A percentile compares a stretch with the other conserved stretches of the same genome.
Evolutionary conservation across 2,797 vertebrate genomes (phyloP).

Genomic region (Spinibarbus caldwelli): DNA sequence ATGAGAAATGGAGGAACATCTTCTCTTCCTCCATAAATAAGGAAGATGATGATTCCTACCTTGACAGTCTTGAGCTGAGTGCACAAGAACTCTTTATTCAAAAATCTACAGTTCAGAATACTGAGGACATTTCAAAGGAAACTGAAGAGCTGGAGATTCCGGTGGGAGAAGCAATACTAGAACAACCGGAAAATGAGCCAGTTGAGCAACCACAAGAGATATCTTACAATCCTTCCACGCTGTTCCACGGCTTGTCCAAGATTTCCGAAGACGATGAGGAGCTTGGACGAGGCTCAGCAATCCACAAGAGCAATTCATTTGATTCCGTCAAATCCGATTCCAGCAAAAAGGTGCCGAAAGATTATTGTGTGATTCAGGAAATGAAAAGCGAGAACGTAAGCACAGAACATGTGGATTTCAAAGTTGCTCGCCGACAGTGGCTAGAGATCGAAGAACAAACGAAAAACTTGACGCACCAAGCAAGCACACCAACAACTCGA

Average conservation of each 20-base stretch:
- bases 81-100: slow-evolving; percentile 83
- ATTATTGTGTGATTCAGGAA: slow-evolving; percentile 84
- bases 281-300: slow-evolving; percentile 68
- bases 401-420: slow-evolving; percentile 83
- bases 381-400: slow-evolving; percentile 82
- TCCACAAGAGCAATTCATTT: slow-evolving; percentile 55
- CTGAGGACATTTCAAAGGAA: slow-evolving; percentile 60
- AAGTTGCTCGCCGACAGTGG: slow-evolving; percentile 82
- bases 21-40: slow-evolving; percentile 84
- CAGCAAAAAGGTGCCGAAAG: slow-evolving; percentile 79
- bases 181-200: slow-evolving; percentile 69
- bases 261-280: slow-evolving; percentile 80
- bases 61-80: slow-evolving; percentile 78
- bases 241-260: slow-evolving; percentile 75
- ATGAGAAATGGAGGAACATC: slow-evolving; percentile 83
- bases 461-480: slow-evolving; percentile 70
- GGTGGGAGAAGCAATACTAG: slow-evolving; percentile 68
- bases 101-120: slow-evolving; percentile 70
- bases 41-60: slow-evolving; percentile 83
- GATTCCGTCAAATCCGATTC: slow-evolving; percentile 61
- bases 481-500: slow-evolving; percentile 52
- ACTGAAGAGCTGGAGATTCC: slow-evolving; percentile 63
- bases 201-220: slow-evolving; percentile 69
- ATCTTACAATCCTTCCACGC: slow-evolving; percentile 70
- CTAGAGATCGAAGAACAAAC: slow-evolving; percentile 81